Percentiles rank a stretch among this genome's conserved stretches.
phyloP scores from a whole-genome alignment of 2,113 vertebrate genomes.

The Platysternon megacephalum region DNA sequence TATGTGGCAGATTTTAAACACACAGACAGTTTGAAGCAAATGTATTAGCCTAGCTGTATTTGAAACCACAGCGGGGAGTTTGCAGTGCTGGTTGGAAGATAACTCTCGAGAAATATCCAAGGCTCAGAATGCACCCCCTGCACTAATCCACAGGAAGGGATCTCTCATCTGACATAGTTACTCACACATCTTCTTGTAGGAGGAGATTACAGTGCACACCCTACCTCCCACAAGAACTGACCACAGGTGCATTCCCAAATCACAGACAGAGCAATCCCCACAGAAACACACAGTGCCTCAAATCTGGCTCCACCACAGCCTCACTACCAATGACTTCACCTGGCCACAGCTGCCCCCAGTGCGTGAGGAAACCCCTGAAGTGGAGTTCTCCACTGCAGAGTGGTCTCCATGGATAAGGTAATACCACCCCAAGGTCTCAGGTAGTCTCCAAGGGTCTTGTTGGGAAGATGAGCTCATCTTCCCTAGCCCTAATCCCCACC shows the following conservation, averaged over 20 bases:
- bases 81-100: neutral
- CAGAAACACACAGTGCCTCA: neutral
- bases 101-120: neutral
- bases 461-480: neutral
- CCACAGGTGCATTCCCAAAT: neutral
- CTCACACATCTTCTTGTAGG: neutral
- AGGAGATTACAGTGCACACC: neutral
- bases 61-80: neutral
- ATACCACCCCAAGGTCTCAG: neutral
- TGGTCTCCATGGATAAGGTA: neutral
- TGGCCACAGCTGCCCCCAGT: neutral
- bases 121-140: neutral
- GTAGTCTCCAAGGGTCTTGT: neutral
- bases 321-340: rapidly evolving
- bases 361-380: neutral
- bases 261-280: neutral
- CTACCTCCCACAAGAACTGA: rapidly evolving
- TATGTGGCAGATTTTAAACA: neutral
- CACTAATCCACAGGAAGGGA: neutral
- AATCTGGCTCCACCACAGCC: neutral
- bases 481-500: neutral
- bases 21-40: neutral
- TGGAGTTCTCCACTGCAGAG: neutral
- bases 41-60: neutral
- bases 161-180: neutral